Percentiles rank a stretch among this genome's conserved stretches.
These are phyloP conservation scores for Sycophila sp. DNA, from an alignment of 1,140 invertebrate genomes.

Conservation along the genomic window DNA sequence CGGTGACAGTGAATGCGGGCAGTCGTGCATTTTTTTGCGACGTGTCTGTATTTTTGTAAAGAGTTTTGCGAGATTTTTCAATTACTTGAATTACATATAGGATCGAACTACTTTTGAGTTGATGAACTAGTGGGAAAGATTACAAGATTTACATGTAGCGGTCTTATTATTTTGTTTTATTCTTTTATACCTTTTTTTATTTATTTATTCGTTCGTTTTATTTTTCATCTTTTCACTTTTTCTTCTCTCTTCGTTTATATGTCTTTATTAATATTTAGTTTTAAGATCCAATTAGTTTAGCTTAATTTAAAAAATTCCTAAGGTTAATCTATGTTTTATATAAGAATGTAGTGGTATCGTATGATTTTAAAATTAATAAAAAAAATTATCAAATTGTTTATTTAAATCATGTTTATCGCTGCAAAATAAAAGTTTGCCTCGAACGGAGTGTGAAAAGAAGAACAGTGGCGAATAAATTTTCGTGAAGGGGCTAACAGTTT, in stretches of 20 bases:
- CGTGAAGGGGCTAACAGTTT: not conserved
- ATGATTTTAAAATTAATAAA: no score
- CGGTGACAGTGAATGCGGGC: no score
- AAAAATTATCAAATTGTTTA: not conserved
- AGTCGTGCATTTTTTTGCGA: no score
- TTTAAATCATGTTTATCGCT: no score
- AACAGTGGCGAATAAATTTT: not conserved
- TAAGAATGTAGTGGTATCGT: not conserved
- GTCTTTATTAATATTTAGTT: not conserved
- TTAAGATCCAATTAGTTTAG: not conserved
- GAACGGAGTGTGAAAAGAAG: no score
- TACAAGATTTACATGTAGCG: slow-evolving; percentile 31
- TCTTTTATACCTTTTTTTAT: not conserved
- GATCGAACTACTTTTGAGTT: not conserved
- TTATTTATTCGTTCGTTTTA: not conserved
- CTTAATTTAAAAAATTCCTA: slow-evolving; percentile 7
- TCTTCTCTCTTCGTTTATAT: no score
- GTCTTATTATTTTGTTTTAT: not conserved
- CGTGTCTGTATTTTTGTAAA: not conserved
- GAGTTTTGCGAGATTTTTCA: slow-evolving; percentile 1
- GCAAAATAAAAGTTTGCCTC: no score
- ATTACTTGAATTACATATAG: slow-evolving; percentile 5
- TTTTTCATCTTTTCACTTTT: not conserved
- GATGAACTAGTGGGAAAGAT: slow-evolving; percentile 5
- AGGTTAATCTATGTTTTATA: not conserved